Conservation (phyloP, 2,797 vertebrate species). For the Pangasius larnaudii region DNA sequence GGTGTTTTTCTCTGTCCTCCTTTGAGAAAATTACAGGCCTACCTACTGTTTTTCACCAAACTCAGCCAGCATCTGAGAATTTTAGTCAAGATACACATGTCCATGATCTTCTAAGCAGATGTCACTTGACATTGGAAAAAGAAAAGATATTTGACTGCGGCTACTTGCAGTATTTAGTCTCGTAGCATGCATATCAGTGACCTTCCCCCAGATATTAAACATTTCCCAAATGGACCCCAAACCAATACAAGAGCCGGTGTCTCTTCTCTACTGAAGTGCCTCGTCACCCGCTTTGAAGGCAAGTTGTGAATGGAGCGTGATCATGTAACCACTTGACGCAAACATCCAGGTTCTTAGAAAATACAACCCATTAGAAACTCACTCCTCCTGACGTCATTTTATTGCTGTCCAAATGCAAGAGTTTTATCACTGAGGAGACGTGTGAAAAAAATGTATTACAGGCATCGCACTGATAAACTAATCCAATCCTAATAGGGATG, state of each 20-base stretch:
- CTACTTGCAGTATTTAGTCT: not conserved
- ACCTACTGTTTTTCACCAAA: not conserved
- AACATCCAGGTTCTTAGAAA: not conserved
- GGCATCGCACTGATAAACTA: not conserved
- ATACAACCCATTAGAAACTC: not conserved
- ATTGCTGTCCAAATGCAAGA: not conserved
- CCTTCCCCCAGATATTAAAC: not conserved
- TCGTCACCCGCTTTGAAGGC: not conserved
- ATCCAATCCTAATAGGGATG: not conserved
- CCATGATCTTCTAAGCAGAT: not conserved
- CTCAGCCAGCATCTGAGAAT: not conserved
- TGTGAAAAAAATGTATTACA: not conserved
- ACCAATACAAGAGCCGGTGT: not conserved
- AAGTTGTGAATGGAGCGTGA: not conserved
- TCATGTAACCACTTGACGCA: not conserved
- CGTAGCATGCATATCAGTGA: not conserved
- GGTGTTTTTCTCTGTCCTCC: not conserved
- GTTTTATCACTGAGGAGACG: not conserved
- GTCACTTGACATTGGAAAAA: not conserved
- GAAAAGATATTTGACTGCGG: not conserved
- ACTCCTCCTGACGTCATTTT: not conserved
- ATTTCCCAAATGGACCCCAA: not conserved
- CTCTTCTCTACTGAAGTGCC: not conserved
- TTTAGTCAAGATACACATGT: not conserved
- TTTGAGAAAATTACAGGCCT: not conserved